These are phyloP conservation scores for Thera obeliscata DNA, from an alignment of 2,888 invertebrate species.

Conservation along the genomic window DNA sequence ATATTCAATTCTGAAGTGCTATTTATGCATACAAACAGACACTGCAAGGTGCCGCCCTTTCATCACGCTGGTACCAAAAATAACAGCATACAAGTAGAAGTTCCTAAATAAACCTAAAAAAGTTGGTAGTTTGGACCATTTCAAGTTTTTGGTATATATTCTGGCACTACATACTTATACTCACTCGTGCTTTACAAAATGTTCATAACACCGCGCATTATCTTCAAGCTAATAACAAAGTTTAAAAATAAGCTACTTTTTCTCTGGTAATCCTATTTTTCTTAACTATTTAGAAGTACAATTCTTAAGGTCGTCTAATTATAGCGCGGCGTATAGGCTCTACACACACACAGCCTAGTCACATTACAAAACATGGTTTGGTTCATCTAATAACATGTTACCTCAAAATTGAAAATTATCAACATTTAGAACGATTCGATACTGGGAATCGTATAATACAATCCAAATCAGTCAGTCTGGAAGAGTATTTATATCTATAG, in stretches of 20 bases:
- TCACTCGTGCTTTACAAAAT: background rate
- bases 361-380: background rate
- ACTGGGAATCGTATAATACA: no score
- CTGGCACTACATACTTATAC: slow-evolving; percentile 2
- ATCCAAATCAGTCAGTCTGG: no score
- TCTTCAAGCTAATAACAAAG: background rate
- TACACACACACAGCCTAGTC: background rate
- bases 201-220: no score
- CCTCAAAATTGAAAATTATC: background rate
- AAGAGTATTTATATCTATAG: no score
- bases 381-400: background rate
- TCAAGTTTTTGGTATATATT: slow-evolving; percentile 4
- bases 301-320: background rate
- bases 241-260: background rate
- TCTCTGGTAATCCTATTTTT: background rate
- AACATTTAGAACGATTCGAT: background rate
- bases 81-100: background rate
- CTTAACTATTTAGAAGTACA: no score
- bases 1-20: background rate
- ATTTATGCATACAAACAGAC: background rate
- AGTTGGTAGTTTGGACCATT: slow-evolving; percentile 11
- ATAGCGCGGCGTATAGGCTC: background rate
- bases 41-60: background rate
- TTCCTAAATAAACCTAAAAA: background rate
- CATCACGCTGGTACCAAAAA: background rate